Evolutionary conservation across 2,113 vertebrate species (phyloP).

Genomic region (Phyllopteryx taeniolatus): DNA sequence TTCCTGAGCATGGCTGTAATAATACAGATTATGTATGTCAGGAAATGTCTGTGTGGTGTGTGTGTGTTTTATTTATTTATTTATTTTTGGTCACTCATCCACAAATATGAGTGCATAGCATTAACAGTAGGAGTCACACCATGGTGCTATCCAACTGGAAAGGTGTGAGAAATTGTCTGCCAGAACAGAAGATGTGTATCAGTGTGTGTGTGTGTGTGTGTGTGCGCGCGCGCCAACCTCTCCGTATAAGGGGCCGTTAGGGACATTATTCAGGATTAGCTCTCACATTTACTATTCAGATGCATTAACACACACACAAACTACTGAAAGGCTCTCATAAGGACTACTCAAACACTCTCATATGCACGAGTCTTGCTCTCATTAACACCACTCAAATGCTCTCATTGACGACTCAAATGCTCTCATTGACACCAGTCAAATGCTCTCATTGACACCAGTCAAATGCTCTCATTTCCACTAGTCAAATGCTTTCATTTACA

Average conservation of each 20-base stretch:
- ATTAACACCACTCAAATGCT: no score
- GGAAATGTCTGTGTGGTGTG: conserved; percentile 1
- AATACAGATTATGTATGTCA: background rate
- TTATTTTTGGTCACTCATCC: conserved; percentile 34
- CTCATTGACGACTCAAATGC: no score
- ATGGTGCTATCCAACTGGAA: conserved; percentile 23
- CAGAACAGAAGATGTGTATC: conserved; percentile 30
- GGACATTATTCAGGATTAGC: no score
- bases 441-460: no score
- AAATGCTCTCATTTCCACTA: no score
- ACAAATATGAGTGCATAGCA: conserved; percentile 15
- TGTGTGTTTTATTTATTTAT: conserved; percentile 20
- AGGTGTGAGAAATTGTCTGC: conserved; percentile 28
- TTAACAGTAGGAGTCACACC: conserved; percentile 33
- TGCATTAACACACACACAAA: no score
- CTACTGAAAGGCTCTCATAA: no score
- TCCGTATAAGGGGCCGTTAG: background rate
- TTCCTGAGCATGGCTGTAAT: conserved; percentile 5
- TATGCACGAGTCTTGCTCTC: no score
- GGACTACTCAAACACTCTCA: no score
- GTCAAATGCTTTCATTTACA: no score
- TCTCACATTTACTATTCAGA: no score
- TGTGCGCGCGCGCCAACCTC: conserved; percentile 32
- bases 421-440: no score
- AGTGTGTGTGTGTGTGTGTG: conserved; percentile 13